These are phyloP conservation scores for Hozukius guyotensis DNA, from an alignment of 2,797 vertebrate genomes.

Conservation along the genomic window DNA sequence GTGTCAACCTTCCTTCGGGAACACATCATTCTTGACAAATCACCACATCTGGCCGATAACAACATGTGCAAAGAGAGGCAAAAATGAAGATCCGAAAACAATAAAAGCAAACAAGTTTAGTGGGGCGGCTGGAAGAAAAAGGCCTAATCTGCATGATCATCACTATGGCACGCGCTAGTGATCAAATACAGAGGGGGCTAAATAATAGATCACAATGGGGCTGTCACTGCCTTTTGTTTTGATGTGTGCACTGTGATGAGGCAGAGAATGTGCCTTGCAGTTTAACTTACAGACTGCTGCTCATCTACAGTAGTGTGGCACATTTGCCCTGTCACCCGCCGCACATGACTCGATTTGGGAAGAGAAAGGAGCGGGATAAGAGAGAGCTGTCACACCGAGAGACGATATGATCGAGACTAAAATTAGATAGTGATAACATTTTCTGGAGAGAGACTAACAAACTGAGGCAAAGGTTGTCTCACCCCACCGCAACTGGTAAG, in stretches of 20 bases:
- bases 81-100: slow-evolving; percentile 45
- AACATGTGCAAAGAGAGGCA: slow-evolving; percentile 40
- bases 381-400: slow-evolving; percentile 66
- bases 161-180: slow-evolving; percentile 63
- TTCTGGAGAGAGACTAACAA: slow-evolving; percentile 58
- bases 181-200: slow-evolving; percentile 79
- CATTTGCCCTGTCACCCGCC: slow-evolving; percentile 70
- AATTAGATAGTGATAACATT: slow-evolving; percentile 66
- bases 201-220: slow-evolving; percentile 85
- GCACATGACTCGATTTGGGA: slow-evolving; percentile 59
- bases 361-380: slow-evolving; percentile 54
- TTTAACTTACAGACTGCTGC: slow-evolving; percentile 75
- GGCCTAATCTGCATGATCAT: slow-evolving; percentile 81
- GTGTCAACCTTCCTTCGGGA: slow-evolving; percentile 7
- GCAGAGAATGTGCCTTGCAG: slow-evolving; percentile 72
- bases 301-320: slow-evolving; percentile 63
- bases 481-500: slow-evolving; percentile 50
- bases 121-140: slow-evolving; percentile 57
- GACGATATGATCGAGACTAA: slow-evolving; percentile 61
- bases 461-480: slow-evolving; percentile 62
- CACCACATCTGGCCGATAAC: neutral
- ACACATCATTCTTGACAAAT: slow-evolving; percentile 14
- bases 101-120: slow-evolving; percentile 62
- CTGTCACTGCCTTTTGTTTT: slow-evolving; percentile 78
- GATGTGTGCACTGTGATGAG: slow-evolving; percentile 73